Evolutionary conservation across 2,888 invertebrate species (phyloP).

Genomic region (Aquatica leii): DNA sequence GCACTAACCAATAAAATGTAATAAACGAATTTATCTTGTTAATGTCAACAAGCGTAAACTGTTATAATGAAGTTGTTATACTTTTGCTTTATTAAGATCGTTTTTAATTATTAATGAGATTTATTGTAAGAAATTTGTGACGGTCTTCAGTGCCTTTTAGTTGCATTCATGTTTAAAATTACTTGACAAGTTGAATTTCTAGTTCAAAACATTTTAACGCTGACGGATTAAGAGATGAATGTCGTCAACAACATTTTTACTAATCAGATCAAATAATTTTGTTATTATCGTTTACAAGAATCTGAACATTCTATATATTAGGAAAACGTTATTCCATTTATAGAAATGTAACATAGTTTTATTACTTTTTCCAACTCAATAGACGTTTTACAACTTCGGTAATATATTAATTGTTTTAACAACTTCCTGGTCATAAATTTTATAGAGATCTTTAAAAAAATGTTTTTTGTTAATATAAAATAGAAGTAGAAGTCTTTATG

Average conservation of each 20-base stretch:
- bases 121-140: conserved; percentile 8
- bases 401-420: too few relatives aligned
- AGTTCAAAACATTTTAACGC: background rate
- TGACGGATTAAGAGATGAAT: background rate
- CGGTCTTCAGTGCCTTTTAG: conserved; percentile 1
- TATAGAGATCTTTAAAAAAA: too few relatives aligned
- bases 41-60: background rate
- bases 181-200: conserved; percentile 6
- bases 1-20: background rate
- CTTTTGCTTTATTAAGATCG: background rate
- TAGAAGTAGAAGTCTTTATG: too few relatives aligned
- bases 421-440: too few relatives aligned
- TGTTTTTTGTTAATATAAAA: too few relatives aligned
- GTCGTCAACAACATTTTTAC: background rate
- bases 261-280: background rate
- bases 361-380: too few relatives aligned
- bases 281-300: background rate
- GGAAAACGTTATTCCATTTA: too few relatives aligned
- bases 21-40: background rate
- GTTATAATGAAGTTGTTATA: background rate
- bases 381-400: too few relatives aligned
- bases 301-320: too few relatives aligned
- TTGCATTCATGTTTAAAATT: background rate
- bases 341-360: too few relatives aligned
- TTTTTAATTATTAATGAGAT: conserved; percentile 5